Evolutionary conservation across 2,888 invertebrate genomes (phyloP).

Genomic region (Epiperipatus broadwayi): DNA sequence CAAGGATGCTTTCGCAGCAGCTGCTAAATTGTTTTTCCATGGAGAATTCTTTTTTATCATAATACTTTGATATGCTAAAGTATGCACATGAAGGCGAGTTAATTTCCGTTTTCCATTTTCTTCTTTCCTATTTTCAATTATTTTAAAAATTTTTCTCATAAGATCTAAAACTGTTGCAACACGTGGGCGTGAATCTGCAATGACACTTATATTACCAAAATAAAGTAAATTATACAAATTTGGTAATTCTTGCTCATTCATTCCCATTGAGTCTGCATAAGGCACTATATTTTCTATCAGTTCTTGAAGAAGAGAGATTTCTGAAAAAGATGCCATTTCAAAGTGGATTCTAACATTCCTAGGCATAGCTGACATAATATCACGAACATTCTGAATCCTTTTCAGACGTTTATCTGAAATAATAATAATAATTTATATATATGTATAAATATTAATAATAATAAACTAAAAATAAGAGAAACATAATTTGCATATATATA

Average conservation of each 20-base stretch:
- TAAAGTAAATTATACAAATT: slow-evolving; percentile 50
- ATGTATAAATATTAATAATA: no score
- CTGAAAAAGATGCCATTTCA: slow-evolving; percentile 68
- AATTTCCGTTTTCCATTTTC: slow-evolving; percentile 37
- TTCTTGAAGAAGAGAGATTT: slow-evolving; percentile 44
- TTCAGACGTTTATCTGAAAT: background rate
- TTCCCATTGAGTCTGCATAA: slow-evolving; percentile 57
- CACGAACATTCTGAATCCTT: background rate
- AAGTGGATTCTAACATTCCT: slow-evolving; percentile 42
- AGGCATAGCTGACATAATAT: background rate
- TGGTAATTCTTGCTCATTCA: slow-evolving; percentile 70
- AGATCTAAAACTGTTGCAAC: slow-evolving; percentile 59
- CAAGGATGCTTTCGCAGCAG: slow-evolving; percentile 60
- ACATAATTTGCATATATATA: no score
- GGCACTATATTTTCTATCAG: slow-evolving; percentile 47
- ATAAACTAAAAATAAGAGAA: no score
- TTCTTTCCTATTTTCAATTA: slow-evolving; percentile 10
- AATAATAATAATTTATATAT: no score
- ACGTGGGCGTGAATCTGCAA: slow-evolving; percentile 56
- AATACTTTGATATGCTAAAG: slow-evolving; percentile 67
- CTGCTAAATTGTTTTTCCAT: slow-evolving; percentile 58
- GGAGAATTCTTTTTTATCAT: slow-evolving; percentile 43
- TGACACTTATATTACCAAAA: slow-evolving; percentile 47
- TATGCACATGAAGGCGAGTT: slow-evolving; percentile 61
- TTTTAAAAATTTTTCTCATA: slow-evolving; percentile 47